A percentile compares a stretch with the other conserved stretches of the same genome.
phyloP scores from a whole-genome alignment of 2,113 vertebrate species.

The Coregonus clupeaformis region DNA sequence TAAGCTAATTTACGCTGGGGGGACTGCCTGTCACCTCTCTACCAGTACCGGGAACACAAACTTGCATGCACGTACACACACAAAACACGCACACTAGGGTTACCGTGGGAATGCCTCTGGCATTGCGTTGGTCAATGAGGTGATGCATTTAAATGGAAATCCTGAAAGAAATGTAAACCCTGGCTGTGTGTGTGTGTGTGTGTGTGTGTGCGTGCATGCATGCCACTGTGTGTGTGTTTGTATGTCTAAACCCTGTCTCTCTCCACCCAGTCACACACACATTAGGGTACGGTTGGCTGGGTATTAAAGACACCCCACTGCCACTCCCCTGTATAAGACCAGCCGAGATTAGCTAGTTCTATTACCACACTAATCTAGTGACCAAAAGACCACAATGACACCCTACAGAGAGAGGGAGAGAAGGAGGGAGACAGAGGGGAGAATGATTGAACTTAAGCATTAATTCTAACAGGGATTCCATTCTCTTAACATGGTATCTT shows the following conservation, averaged over 20 bases:
- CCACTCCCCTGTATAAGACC: constrained; percentile 68
- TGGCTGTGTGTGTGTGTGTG: constrained; percentile 31
- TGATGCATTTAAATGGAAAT: constrained; percentile 59
- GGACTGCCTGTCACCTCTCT: neutral
- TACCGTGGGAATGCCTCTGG: constrained; percentile 73
- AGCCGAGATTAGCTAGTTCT: constrained; percentile 74
- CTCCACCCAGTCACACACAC: constrained; percentile 56
- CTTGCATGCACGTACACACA: neutral
- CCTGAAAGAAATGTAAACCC: constrained; percentile 65
- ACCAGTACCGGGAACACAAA: neutral
- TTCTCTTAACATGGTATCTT: too few relatives aligned
- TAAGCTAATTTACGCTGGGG: neutral
- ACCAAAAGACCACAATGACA: constrained; percentile 70
- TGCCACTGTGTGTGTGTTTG: neutral
- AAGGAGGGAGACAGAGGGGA: constrained; percentile 36
- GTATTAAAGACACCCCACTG: constrained; percentile 72
- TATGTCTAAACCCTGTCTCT: constrained; percentile 29
- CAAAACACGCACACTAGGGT: constrained; percentile 32
- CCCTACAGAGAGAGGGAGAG: constrained; percentile 52
- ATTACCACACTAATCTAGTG: constrained; percentile 72
- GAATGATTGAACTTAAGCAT: constrained; percentile 61
- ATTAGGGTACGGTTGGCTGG: constrained; percentile 69
- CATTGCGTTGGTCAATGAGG: constrained; percentile 67
- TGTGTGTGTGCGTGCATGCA: neutral
- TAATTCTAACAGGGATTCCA: constrained; percentile 33